A percentile compares a stretch with the other conserved stretches of the same genome.
phyloP scores from a whole-genome alignment of 2,113 vertebrate genomes.

The Thunnus maccoyii region DNA sequence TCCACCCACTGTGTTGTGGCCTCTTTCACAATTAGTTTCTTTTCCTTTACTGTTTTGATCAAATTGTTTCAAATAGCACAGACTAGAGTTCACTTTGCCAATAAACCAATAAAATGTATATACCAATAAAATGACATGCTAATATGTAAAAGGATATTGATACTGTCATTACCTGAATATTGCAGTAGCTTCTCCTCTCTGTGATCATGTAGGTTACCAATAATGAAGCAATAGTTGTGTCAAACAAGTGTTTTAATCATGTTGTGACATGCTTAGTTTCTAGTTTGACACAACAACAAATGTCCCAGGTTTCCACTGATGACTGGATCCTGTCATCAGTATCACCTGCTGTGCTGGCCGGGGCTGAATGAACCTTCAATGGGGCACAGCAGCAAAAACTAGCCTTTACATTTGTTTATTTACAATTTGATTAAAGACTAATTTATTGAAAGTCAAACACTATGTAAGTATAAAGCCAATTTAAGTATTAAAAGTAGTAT shows the following conservation, averaged over 20 bases:
- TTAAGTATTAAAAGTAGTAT: too few species aligned
- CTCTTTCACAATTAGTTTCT: not conserved
- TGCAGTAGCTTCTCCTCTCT: too few species aligned
- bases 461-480: too few species aligned
- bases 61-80: too few species aligned
- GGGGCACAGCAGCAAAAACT: not conserved
- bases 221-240: not conserved
- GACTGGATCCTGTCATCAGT: not conserved
- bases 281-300: not conserved
- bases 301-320: not conserved
- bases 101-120: not conserved
- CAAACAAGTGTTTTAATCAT: not conserved
- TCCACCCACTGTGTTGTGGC: not conserved
- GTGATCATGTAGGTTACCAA: not conserved
- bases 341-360: not conserved
- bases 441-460: not conserved
- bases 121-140: not conserved
- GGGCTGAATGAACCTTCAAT: not conserved
- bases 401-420: not conserved
- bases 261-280: constrained; percentile 7
- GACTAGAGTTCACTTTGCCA: too few species aligned
- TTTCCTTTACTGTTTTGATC: not conserved
- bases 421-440: not conserved
- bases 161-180: too few species aligned
- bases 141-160: too few species aligned